Evolutionary conservation across 2,888 invertebrate genomes (phyloP).

Genomic region (Megamerina dolium): DNA sequence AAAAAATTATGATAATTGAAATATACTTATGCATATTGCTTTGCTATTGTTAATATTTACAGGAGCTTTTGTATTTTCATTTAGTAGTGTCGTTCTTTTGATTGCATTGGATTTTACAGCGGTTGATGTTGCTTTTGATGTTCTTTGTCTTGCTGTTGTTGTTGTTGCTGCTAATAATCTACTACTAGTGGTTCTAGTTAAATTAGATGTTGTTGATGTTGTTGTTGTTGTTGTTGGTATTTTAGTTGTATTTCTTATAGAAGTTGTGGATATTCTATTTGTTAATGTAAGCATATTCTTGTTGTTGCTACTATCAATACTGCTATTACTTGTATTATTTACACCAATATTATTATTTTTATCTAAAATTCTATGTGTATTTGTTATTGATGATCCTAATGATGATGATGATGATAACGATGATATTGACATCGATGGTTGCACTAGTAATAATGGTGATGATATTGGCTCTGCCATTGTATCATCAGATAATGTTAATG

Average conservation of each 20-base stretch:
- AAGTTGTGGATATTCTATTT: not conserved
- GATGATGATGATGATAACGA: not conserved
- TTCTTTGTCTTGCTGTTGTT: constrained; percentile 14
- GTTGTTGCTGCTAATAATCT: constrained; percentile 14
- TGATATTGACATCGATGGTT: constrained; percentile 12
- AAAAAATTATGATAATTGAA: constrained; percentile 2
- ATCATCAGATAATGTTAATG: too few relatives aligned
- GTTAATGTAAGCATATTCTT: constrained; percentile 9
- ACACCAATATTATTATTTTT: not conserved
- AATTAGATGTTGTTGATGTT: constrained; percentile 14
- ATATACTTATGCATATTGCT: too few relatives aligned
- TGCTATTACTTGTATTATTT: not conserved
- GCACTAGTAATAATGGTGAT: constrained; percentile 14
- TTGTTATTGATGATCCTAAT: not conserved
- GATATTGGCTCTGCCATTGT: too few relatives aligned
- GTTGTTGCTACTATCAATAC: constrained; percentile 4
- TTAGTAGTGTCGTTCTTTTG: too few relatives aligned
- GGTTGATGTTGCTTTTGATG: constrained; percentile 10
- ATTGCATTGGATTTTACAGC: too few relatives aligned
- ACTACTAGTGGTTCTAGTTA: too few relatives aligned
- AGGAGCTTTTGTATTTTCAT: too few relatives aligned
- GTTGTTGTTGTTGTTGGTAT: constrained; percentile 21
- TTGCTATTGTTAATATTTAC: constrained; percentile 28
- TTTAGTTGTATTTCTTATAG: constrained; percentile 7
- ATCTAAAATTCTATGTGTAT: not conserved